Percentiles rank a stretch among this genome's conserved stretches.
Conservation (phyloP, 2,797 vertebrate species). For the Cyprinella venusta region DNA sequence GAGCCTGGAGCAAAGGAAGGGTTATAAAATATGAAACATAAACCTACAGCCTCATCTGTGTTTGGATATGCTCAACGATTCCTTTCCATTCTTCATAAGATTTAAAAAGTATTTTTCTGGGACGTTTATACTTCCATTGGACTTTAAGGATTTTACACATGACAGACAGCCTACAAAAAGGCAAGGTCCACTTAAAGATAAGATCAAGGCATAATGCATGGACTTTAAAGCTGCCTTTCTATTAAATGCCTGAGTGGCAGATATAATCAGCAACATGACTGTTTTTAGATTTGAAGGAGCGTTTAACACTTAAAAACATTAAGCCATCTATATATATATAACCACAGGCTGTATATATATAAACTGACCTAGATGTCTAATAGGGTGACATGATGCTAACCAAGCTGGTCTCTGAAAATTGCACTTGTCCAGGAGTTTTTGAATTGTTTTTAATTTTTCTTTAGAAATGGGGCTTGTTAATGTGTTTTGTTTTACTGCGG, state of each 20-base stretch:
- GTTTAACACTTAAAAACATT: not conserved
- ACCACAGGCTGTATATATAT: not conserved
- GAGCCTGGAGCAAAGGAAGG: slow-evolving; percentile 26
- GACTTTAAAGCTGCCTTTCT: not conserved
- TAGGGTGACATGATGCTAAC: slow-evolving; percentile 5
- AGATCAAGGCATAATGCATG: slow-evolving; percentile 32
- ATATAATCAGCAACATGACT: not conserved
- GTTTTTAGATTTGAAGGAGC: slow-evolving; percentile 1
- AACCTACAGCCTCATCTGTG: slow-evolving; percentile 21
- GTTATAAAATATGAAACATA: slow-evolving; percentile 32
- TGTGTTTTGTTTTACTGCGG: not conserved
- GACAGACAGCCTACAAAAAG: slow-evolving; percentile 45
- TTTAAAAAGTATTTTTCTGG: not conserved
- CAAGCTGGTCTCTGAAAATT: not conserved
- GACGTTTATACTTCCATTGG: slow-evolving; percentile 23
- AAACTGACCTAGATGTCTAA: slow-evolving; percentile 5
- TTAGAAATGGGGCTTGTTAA: not conserved
- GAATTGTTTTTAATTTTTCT: not conserved
- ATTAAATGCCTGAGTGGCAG: not conserved
- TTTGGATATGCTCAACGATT: slow-evolving; percentile 32
- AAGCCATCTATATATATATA: not conserved
- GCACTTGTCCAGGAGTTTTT: not conserved
- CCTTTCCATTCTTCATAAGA: slow-evolving; percentile 32
- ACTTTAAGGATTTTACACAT: slow-evolving; percentile 36
- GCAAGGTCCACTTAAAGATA: slow-evolving; percentile 40